phyloP scores from a whole-genome alignment of 1,140 invertebrate species.

The Pogonomyrmex barbatus region DNA sequence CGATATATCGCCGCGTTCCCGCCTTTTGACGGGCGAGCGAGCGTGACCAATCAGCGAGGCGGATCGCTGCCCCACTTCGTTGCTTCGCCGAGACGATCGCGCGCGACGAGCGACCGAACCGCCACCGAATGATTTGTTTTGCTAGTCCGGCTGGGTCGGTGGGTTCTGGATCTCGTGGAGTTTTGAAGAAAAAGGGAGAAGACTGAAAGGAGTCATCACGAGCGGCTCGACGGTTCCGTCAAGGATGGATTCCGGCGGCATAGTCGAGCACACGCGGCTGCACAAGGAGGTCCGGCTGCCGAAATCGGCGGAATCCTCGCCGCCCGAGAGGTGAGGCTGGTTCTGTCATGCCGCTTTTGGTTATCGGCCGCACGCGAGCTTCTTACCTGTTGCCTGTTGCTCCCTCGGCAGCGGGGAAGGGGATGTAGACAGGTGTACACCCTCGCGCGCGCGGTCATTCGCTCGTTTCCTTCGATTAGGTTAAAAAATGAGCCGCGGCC shows the following conservation, averaged over 20 bases:
- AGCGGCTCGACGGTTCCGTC: constrained; percentile 49
- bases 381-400: constrained; percentile 75
- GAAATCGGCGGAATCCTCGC: constrained; percentile 63
- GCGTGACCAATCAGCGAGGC: constrained; percentile 48
- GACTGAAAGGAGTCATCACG: constrained; percentile 58
- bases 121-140: constrained; percentile 34
- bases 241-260: constrained; percentile 75
- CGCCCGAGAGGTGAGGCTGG: constrained; percentile 70
- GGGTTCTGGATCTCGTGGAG: not conserved
- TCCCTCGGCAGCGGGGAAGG: constrained; percentile 37
- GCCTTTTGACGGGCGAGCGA: not conserved
- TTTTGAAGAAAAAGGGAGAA: not conserved
- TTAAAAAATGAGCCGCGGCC: constrained; percentile 65
- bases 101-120: not conserved
- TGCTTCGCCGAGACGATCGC: not conserved
- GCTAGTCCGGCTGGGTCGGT: not conserved
- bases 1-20: constrained; percentile 18
- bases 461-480: constrained; percentile 64
- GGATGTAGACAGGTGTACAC: constrained; percentile 62
- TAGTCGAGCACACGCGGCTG: constrained; percentile 60
- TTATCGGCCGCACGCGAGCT: not conserved
- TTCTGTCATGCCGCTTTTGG: not conserved
- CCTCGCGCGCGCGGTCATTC: constrained; percentile 39
- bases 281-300: constrained; percentile 21
- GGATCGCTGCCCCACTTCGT: constrained; percentile 36